Conservation (phyloP, 2,797 vertebrate species). For the Melanotaenia boesemani region DNA sequence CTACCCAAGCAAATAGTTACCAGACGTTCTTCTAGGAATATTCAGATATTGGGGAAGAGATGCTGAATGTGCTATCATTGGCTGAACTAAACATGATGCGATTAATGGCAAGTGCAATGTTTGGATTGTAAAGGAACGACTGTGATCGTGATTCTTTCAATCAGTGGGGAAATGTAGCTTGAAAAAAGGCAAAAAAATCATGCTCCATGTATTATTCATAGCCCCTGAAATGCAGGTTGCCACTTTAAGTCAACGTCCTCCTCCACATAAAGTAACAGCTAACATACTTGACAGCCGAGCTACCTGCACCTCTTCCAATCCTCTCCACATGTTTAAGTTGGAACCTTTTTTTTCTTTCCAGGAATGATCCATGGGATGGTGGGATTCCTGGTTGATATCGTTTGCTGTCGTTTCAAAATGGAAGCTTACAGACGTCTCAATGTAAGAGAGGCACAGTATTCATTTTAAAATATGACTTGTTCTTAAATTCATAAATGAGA, state of each 20-base stretch:
- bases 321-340: neutral
- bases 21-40: neutral
- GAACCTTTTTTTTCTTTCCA: conserved; percentile 56
- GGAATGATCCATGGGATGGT: conserved; percentile 94
- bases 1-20: neutral
- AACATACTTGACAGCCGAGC: neutral
- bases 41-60: neutral
- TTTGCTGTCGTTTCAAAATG: conserved; percentile 94
- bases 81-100: neutral
- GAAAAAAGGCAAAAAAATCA: neutral
- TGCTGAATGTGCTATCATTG: conserved; percentile 2
- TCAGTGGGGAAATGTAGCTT: neutral
- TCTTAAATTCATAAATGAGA: neutral
- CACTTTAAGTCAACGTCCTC: neutral
- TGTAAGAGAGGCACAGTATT: conserved; percentile 55
- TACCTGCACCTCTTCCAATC: conserved; percentile 2
- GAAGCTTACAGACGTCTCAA: conserved; percentile 84
- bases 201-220: conserved; percentile 17
- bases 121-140: neutral
- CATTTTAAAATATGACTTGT: neutral
- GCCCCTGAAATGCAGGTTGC: conserved; percentile 1
- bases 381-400: conserved; percentile 91
- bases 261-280: neutral
- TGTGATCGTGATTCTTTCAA: conserved; percentile 1
- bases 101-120: neutral